phyloP scores from a whole-genome alignment of 2,797 vertebrate species.

The Salmo trutta region DNA sequence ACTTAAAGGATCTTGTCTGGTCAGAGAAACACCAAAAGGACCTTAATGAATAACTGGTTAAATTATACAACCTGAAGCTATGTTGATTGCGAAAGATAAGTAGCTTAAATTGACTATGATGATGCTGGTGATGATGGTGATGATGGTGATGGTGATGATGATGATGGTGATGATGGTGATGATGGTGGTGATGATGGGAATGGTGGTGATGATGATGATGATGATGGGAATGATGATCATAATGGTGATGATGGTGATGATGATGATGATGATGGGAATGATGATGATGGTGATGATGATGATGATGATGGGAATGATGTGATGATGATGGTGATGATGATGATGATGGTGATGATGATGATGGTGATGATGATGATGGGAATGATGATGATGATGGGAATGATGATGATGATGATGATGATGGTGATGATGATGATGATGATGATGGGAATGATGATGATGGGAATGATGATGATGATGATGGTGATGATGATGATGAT shows the following conservation, averaged over 20 bases:
- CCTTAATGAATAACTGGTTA: conserved; percentile 8
- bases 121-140: neutral
- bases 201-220: too few species aligned
- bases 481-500: too few species aligned
- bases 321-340: too few species aligned
- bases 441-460: too few species aligned
- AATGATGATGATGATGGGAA: neutral
- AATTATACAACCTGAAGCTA: conserved; percentile 17
- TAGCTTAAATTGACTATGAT: neutral
- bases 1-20: conserved; percentile 45
- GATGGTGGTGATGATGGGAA: too few species aligned
- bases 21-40: neutral
- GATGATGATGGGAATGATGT: too few species aligned
- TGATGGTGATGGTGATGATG: neutral
- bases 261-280: too few species aligned
- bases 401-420: neutral
- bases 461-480: too few species aligned
- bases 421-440: neutral
- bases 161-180: neutral
- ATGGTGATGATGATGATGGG: neutral
- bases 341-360: too few species aligned
- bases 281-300: rapidly evolving
- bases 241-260: rapidly evolving
- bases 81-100: conserved; percentile 26
- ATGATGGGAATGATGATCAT: neutral